A percentile compares a stretch with the other conserved stretches of the same genome.
These are phyloP conservation scores for Xiphophorus birchmanni DNA, from an alignment of 2,797 vertebrate genomes.

Conservation along the genomic window DNA sequence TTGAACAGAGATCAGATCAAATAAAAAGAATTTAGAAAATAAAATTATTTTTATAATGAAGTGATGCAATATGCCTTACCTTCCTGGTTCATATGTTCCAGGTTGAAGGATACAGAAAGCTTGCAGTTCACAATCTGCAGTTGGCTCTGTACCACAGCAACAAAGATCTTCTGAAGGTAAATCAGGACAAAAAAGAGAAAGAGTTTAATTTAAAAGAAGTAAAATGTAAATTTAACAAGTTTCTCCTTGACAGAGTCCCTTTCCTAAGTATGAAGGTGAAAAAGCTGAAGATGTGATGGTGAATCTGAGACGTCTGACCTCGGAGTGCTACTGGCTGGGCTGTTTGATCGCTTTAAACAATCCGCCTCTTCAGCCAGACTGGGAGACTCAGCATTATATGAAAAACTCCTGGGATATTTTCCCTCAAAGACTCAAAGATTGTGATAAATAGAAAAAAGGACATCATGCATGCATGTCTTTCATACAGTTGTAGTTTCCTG, in stretches of 20 bases:
- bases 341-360: neutral
- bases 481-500: no score
- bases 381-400: neutral
- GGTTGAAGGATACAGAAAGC: neutral
- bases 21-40: no score
- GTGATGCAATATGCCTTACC: no score
- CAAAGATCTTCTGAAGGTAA: neutral
- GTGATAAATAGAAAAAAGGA: no score
- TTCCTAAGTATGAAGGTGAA: neutral
- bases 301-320: neutral
- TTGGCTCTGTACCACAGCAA: neutral
- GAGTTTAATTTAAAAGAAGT: neutral
- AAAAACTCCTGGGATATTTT: neutral
- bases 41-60: no score
- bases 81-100: neutral
- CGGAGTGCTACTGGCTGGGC: neutral
- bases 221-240: neutral
- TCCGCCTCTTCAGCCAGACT: neutral
- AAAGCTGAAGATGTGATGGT: neutral
- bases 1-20: no score
- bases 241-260: neutral
- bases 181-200: no score
- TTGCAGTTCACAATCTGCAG: neutral
- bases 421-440: neutral
- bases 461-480: no score